Percentiles rank a stretch among this genome's conserved stretches.
These are phyloP conservation scores for Parazoanthus swiftii DNA, from an alignment of 92 coral and sea anemone genomes.

Conservation along the genomic window DNA sequence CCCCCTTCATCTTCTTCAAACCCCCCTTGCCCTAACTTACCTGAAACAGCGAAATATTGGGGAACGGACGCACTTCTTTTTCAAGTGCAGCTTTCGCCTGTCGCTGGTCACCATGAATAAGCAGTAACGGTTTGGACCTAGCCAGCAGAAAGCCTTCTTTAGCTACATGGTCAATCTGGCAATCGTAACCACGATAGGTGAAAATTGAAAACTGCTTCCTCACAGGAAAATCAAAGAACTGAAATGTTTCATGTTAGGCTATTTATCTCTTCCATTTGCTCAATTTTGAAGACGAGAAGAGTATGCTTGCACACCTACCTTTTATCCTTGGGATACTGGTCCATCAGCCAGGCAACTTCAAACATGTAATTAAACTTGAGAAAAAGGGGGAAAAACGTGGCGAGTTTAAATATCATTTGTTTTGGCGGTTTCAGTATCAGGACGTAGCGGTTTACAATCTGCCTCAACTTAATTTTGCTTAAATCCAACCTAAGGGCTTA, in stretches of 20 bases:
- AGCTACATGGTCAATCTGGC: background rate
- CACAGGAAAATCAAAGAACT: too few relatives aligned
- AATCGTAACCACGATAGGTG: background rate
- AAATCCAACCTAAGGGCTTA: too few relatives aligned
- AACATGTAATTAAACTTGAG: slow-evolving; percentile 95
- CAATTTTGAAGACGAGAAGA: background rate
- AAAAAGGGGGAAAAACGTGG: background rate
- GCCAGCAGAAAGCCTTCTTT: background rate
- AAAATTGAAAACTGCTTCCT: too few relatives aligned
- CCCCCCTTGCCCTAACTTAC: slow-evolving; percentile 38
- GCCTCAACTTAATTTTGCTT: background rate
- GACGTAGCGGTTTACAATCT: background rate
- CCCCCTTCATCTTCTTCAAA: background rate
- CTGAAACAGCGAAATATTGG: slow-evolving; percentile 80
- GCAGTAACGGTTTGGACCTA: slow-evolving; percentile 85
- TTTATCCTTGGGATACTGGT: slow-evolving; percentile 84
- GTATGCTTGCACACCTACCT: slow-evolving; percentile 45
- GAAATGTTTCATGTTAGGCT: background rate
- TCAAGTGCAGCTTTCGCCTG: slow-evolving; percentile 73
- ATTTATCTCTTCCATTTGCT: background rate
- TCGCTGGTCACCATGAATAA: slow-evolving; percentile 92
- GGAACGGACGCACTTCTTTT: slow-evolving; percentile 75
- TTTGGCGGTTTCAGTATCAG: too few relatives aligned
- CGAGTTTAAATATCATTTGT: background rate
- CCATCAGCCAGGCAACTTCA: slow-evolving; percentile 88